These are phyloP conservation scores for Panulirus ornatus DNA, from an alignment of 1,140 invertebrate species.

Conservation along the genomic window DNA sequence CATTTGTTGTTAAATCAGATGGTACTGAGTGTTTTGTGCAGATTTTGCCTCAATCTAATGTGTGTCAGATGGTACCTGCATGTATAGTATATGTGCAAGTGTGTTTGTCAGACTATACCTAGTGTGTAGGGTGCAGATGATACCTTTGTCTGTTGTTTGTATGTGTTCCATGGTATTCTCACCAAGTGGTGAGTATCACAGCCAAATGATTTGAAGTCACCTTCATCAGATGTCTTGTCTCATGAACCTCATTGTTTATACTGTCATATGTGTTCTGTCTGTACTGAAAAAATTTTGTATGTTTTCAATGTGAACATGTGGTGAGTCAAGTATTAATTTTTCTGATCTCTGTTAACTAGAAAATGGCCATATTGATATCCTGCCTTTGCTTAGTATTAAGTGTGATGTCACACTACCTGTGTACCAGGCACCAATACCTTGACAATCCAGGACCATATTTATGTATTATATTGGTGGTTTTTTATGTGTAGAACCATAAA, in stretches of 20 bases:
- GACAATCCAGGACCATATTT: not conserved
- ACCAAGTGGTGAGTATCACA: not conserved
- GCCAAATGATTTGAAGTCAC: not conserved
- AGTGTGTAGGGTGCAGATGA: too few relatives aligned
- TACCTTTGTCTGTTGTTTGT: too few relatives aligned
- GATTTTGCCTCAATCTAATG: too few relatives aligned
- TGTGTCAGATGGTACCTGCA: not conserved
- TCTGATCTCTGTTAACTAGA: not conserved
- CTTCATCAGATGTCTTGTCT: not conserved
- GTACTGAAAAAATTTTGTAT: not conserved
- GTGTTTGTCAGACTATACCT: too few relatives aligned
- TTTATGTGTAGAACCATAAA: not conserved
- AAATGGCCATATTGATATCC: not conserved
- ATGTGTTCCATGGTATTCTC: not conserved
- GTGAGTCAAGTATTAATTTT: not conserved
- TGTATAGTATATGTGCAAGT: too few relatives aligned
- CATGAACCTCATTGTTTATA: slow-evolving; percentile 2
- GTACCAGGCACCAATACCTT: slow-evolving; percentile 4
- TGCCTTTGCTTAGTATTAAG: slow-evolving; percentile 10
- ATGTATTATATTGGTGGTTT: not conserved
- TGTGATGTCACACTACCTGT: not conserved
- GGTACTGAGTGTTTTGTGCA: too few relatives aligned
- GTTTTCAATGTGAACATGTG: not conserved
- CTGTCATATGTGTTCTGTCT: not conserved
- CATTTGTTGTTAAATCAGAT: too few relatives aligned